Base-by-base conservation (phyloP, 2,888 invertebrate genomes). In the Timema cristinae region DNA sequence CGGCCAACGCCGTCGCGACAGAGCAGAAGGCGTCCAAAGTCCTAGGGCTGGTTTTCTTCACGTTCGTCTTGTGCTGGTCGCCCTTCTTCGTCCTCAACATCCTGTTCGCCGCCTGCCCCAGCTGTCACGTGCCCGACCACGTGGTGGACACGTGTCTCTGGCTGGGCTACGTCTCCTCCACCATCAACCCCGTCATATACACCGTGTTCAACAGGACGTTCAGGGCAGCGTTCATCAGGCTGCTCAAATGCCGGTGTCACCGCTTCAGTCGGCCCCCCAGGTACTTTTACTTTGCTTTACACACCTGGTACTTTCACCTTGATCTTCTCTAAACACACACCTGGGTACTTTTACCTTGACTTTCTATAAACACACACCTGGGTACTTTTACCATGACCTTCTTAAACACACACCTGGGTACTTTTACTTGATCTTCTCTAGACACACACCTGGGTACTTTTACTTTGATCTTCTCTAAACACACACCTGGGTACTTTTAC, bases 1-100 rank as follows among this genome's bases (percentile, higher is more conserved):
- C 92, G 2, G 91, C 91, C 10, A 92, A 92, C 79, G 91, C 92
- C 0, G 93, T 93, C 4, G 92, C 92, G n/a, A 92, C 92, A 50
- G 96, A 98, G 81, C 96, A 97, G 81, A 97, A 97, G 80, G 97
- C 97, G 2, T 95, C 95, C 71, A 96, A 97, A 84, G 95, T 94
- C 0, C 85, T 97, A 7, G 95, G 95, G 0, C 83, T 96, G 61
- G 95, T 96, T 0, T 97, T 97, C 85, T 94, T 94, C 83, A 93
- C 94, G 0, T 96, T 96, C 82, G 95, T 95, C 69, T 84, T 95
- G 10, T 95, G 95, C 81, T 96, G 96, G 96, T 90, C 94, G 32
- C 96, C 96, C 2, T 97, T 96, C 82, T 96, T 96, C 83, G 85
- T 93, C 69, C 86, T 94, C 72, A 96, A 96, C 82, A 92, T 96